Evolutionary conservation across 1,140 invertebrate genomes (phyloP).

Genomic region (Bombus balteatus): DNA sequence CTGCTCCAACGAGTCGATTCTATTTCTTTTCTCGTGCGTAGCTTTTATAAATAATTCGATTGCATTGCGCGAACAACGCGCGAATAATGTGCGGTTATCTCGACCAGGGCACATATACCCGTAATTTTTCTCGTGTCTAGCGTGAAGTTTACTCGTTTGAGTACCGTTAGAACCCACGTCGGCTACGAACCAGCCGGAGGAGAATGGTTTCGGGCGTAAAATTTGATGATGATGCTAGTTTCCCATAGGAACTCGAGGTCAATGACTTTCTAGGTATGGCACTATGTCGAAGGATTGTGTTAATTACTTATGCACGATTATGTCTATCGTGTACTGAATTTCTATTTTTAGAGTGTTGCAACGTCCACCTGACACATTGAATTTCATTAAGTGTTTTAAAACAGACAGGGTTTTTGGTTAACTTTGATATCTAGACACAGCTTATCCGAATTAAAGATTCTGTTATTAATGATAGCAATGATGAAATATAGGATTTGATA

Average conservation of each 20-base stretch:
- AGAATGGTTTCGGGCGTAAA: not conserved
- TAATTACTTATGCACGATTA: not conserved
- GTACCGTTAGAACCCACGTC: not conserved
- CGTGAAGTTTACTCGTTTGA: too few relatives aligned
- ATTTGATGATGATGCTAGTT: not conserved
- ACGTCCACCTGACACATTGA: too few relatives aligned
- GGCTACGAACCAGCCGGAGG: rapidly evolving
- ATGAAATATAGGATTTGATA: not conserved
- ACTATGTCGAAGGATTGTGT: too few relatives aligned
- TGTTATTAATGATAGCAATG: too few relatives aligned
- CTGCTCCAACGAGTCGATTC: rapidly evolving
- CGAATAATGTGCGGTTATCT: too few relatives aligned
- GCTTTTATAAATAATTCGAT: not conserved
- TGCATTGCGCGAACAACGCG: not conserved
- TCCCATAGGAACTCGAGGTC: not conserved
- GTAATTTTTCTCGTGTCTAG: not conserved
- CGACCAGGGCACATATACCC: not conserved
- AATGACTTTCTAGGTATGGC: not conserved
- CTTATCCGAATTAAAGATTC: not conserved
- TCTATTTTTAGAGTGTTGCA: too few relatives aligned
- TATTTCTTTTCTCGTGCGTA: not conserved
- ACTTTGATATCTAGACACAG: rapidly evolving
- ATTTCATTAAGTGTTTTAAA: not conserved
- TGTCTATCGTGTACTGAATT: not conserved
- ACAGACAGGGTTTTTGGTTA: not conserved